phyloP scores from a whole-genome alignment of 1,140 invertebrate species.

The Medauroidea extradentata region DNA sequence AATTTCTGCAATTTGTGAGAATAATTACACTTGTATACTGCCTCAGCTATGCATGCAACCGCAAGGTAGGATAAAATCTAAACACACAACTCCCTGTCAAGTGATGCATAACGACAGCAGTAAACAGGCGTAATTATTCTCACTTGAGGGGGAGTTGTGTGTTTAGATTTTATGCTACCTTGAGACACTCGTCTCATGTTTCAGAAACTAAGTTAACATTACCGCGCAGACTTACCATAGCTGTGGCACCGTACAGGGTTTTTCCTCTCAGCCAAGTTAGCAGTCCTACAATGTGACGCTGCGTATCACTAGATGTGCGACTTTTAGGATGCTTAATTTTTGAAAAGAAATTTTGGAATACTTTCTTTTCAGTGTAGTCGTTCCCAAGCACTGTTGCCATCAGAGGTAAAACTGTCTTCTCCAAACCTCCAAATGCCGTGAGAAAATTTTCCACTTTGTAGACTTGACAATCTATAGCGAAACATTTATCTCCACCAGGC shows the following conservation, averaged over 20 bases:
- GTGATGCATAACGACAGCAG: no score
- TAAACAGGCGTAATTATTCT: no score
- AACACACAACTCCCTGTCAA: no score
- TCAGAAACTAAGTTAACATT: no score
- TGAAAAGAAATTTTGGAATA: constrained; percentile 66
- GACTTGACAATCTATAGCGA: constrained; percentile 58
- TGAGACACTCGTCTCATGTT: no score
- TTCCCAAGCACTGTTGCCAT: constrained; percentile 80
- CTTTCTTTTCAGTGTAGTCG: constrained; percentile 69
- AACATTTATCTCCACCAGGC: constrained; percentile 21
- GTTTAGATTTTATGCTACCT: no score
- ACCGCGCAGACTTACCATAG: constrained; percentile 44
- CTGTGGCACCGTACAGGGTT: constrained; percentile 60
- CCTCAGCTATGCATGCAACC: no score
- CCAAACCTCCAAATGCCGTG: constrained; percentile 57
- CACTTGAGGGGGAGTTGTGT: no score
- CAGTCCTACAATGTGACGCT: constrained; percentile 58
- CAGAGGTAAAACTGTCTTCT: constrained; percentile 63
- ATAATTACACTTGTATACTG: no score
- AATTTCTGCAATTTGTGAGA: no score
- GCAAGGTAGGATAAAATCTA: no score
- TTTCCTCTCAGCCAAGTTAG: constrained; percentile 70
- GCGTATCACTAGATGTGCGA: constrained; percentile 52
- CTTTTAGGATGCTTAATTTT: constrained; percentile 58
- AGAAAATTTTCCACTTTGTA: constrained; percentile 68